Evolutionary conservation across 2,113 vertebrate species (phyloP).

Genomic region (Anguilla rostrata): DNA sequence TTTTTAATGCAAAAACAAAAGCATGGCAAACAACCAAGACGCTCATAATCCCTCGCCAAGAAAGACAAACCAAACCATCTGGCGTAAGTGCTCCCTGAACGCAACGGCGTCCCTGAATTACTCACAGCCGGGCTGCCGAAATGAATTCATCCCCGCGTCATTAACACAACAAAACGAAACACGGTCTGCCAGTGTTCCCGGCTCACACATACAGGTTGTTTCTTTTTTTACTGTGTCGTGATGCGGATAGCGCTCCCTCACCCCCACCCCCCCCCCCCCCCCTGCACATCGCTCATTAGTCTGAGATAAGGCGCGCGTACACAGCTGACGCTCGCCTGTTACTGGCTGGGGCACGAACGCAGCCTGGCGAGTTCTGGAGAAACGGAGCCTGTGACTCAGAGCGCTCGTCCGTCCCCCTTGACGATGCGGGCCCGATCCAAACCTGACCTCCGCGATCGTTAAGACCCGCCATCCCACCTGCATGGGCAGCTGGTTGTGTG

Average conservation of each 20-base stretch:
- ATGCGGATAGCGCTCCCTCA: background rate
- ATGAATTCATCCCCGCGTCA: background rate
- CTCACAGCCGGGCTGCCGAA: background rate
- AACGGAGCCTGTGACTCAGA: too few species aligned
- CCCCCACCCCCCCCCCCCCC: too few species aligned
- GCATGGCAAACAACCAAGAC: background rate
- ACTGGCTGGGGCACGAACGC: background rate
- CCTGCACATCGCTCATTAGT: too few species aligned
- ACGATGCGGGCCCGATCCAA: background rate
- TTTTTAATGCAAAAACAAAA: background rate
- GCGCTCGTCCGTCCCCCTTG: background rate
- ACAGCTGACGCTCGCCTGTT: background rate
- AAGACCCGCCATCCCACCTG: background rate
- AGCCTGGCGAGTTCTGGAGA: background rate
- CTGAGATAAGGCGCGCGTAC: too few species aligned
- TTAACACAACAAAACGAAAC: constrained; percentile 11
- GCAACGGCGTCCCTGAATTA: background rate
- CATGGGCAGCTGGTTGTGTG: background rate
- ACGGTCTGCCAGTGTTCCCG: background rate
- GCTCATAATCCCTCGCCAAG: background rate
- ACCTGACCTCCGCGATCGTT: background rate
- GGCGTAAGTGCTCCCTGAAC: background rate
- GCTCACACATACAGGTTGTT: background rate
- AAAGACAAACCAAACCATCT: background rate
- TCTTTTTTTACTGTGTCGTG: background rate